These are phyloP conservation scores for Orientallactaga bullata DNA, from an alignment of 2,113 vertebrate species.

Conservation along the genomic window DNA sequence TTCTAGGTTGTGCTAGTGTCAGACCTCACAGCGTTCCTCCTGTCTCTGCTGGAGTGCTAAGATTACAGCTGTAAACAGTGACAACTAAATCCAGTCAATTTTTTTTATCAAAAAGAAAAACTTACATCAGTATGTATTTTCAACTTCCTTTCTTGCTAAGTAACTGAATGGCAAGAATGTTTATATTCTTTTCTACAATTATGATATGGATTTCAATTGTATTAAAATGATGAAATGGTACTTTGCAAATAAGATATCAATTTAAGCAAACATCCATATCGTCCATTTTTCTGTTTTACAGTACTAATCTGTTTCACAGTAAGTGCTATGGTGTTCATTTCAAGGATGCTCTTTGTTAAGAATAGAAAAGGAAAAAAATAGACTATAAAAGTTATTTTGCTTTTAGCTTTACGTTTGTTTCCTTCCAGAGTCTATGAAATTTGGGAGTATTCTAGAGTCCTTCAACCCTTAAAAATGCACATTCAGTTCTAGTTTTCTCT, in stretches of 20 bases:
- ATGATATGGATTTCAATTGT: background rate
- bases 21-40: background rate
- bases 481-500: constrained; percentile 26
- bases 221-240: background rate
- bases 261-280: background rate
- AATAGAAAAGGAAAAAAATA: background rate
- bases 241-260: background rate
- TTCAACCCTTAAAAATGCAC: background rate
- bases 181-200: background rate
- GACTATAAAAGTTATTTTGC: background rate
- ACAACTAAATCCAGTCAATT: background rate
- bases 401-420: constrained; percentile 12
- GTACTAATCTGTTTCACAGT: background rate
- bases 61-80: background rate
- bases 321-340: background rate
- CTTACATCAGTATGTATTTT: background rate
- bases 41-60: background rate
- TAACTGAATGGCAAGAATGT: background rate
- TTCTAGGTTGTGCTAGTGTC: background rate
- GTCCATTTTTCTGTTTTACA: constrained; percentile 6
- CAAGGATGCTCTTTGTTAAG: background rate
- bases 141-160: background rate
- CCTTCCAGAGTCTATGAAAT: background rate
- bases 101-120: background rate
- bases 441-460: background rate